Percentiles rank a stretch among this genome's conserved stretches.
phyloP scores from a whole-genome alignment of 2,113 vertebrate species.

The Scalopus aquaticus region DNA sequence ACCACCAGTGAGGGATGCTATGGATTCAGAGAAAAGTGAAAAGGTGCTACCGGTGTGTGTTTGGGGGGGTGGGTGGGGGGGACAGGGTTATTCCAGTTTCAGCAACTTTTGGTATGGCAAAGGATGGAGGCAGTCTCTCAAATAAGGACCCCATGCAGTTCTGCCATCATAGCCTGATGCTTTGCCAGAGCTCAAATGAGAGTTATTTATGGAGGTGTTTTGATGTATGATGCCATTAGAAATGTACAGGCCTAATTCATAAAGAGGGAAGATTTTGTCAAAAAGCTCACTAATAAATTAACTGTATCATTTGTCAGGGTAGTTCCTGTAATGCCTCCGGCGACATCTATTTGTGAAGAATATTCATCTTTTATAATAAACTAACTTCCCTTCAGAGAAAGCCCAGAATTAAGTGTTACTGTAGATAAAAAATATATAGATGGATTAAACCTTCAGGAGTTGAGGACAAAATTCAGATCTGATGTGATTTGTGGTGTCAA shows the following conservation, averaged over 20 bases:
- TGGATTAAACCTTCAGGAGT: constrained; percentile 17
- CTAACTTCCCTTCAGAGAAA: neutral
- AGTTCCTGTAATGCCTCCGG: neutral
- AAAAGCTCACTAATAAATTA: constrained; percentile 52
- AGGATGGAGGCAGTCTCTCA: neutral
- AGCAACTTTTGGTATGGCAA: neutral
- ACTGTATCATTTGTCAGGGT: constrained; percentile 53
- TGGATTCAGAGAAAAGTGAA: neutral
- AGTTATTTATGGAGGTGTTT: constrained; percentile 24
- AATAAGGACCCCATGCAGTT: neutral
- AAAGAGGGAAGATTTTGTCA: constrained; percentile 53
- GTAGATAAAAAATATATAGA: neutral
- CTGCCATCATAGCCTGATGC: neutral
- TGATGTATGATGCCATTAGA: neutral
- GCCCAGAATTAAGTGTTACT: neutral
- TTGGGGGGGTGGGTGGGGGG: too few relatives aligned
- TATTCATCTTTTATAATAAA: neutral
- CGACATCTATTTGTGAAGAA: constrained; percentile 6
- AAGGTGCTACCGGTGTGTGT: neutral
- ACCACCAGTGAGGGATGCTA: neutral
- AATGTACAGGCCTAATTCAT: constrained; percentile 5
- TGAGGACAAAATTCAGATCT: neutral
- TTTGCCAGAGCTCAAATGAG: neutral
- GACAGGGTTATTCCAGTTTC: neutral
- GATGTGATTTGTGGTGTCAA: neutral